A percentile compares a stretch with the other conserved stretches of the same genome.
Evolutionary conservation across 2,113 vertebrate species (phyloP).

Genomic region (Muntiacus reevesi): DNA sequence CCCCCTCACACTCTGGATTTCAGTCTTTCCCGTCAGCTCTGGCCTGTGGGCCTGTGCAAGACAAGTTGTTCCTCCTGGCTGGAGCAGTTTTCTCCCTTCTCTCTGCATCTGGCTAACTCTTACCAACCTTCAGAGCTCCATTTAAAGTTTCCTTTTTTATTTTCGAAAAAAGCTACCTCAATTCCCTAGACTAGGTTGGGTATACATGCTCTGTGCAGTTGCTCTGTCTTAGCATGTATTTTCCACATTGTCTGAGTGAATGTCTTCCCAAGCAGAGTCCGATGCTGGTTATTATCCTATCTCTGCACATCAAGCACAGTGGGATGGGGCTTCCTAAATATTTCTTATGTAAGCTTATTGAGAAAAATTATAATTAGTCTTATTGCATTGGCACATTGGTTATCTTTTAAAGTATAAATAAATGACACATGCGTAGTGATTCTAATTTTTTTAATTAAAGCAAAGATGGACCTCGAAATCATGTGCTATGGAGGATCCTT

Average conservation of each 20-base stretch:
- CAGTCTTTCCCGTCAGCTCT: not conserved
- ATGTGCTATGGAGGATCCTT: slow-evolving; percentile 46
- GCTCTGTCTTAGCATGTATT: not conserved
- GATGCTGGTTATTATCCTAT: not conserved
- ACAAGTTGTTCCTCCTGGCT: not conserved
- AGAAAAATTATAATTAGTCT: not conserved
- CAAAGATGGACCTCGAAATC: slow-evolving; percentile 71
- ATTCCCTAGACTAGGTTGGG: not conserved
- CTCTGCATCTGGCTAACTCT: not conserved
- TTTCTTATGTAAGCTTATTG: not conserved
- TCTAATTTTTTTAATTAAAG: slow-evolving; percentile 49
- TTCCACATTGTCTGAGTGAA: not conserved
- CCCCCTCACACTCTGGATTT: not conserved
- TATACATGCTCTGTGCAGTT: not conserved
- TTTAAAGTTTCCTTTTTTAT: not conserved
- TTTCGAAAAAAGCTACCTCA: not conserved
- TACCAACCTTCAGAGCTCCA: not conserved
- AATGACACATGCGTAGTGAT: not conserved
- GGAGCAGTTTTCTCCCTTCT: not conserved
- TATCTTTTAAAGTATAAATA: not conserved
- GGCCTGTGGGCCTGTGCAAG: not conserved
- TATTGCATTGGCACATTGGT: not conserved
- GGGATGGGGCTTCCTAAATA: not conserved
- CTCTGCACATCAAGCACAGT: not conserved
- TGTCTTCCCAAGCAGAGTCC: not conserved